Evolutionary conservation across 64 coral and sea anemone species (phyloP).

Genomic region (Acropora tenuis): DNA sequence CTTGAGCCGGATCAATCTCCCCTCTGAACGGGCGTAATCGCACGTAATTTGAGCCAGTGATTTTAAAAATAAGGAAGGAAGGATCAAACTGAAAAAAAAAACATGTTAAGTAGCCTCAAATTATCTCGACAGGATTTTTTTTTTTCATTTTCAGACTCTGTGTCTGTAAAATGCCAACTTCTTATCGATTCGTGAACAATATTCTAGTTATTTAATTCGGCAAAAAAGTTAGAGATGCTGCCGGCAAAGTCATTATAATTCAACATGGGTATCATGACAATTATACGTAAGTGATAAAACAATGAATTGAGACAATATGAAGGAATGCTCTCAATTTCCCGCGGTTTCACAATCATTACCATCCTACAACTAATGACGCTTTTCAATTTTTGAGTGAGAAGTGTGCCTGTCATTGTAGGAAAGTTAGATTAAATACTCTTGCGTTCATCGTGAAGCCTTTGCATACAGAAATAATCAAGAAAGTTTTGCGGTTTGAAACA

Average conservation of each 20-base stretch:
- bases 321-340: neutral
- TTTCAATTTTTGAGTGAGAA: slow-evolving; percentile 7
- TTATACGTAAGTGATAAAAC: neutral
- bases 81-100: neutral
- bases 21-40: too few species aligned
- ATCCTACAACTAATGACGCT: neutral
- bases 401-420: neutral
- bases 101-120: neutral
- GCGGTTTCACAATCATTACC: neutral
- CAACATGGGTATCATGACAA: neutral
- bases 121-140: too few species aligned
- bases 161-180: too few species aligned
- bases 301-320: too few species aligned
- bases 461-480: slow-evolving; percentile 17
- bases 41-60: too few species aligned
- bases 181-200: too few species aligned
- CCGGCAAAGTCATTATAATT: neutral
- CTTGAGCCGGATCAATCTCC: neutral
- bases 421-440: neutral
- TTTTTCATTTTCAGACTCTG: too few species aligned
- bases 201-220: too few species aligned
- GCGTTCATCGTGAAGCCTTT: neutral
- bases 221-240: too few species aligned
- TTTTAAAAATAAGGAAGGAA: neutral
- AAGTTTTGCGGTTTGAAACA: slow-evolving; percentile 30